A percentile compares a stretch with the other conserved stretches of the same genome.
These are phyloP conservation scores for Drosophila athabasca DNA, from an alignment of 1,140 invertebrate genomes.

Conservation along the genomic window DNA sequence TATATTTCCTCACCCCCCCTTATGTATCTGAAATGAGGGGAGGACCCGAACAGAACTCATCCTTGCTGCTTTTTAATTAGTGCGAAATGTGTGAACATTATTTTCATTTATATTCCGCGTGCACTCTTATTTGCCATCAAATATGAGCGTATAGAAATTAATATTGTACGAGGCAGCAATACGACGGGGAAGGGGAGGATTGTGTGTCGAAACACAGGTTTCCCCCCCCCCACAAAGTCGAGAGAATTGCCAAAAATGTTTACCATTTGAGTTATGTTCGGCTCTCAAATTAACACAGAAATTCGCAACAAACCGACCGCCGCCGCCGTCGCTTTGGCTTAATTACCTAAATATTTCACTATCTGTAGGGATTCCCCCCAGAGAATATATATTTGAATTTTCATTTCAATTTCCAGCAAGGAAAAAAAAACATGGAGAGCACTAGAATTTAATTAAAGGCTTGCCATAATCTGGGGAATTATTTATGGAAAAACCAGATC, in stretches of 20 bases:
- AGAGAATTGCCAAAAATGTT: conserved; percentile 55
- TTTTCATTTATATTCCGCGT: conserved; percentile 62
- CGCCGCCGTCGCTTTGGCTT: neutral
- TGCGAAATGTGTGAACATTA: conserved; percentile 76
- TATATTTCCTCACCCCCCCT: conserved; percentile 36
- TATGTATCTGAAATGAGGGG: no score
- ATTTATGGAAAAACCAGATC: conserved; percentile 18
- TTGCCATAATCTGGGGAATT: conserved; percentile 25
- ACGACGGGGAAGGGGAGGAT: neutral
- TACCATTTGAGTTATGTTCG: conserved; percentile 19
- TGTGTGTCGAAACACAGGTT: neutral
- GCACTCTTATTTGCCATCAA: conserved; percentile 64
- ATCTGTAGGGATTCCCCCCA: neutral
- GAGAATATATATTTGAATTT: conserved; percentile 8
- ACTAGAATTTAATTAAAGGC: conserved; percentile 34
- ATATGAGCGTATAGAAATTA: conserved; percentile 51
- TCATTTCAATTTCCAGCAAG: conserved; percentile 8
- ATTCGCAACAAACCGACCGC: conserved; percentile 6
- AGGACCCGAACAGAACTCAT: neutral
- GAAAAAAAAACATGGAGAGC: neutral
- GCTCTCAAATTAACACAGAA: conserved; percentile 59
- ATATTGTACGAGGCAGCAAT: conserved; percentile 36
- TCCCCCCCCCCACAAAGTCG: neutral
- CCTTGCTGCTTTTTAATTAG: conserved; percentile 65
- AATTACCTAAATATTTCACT: conserved; percentile 54